Conservation (phyloP, 2,797 vertebrate species). For the Margarornis squamiger region DNA sequence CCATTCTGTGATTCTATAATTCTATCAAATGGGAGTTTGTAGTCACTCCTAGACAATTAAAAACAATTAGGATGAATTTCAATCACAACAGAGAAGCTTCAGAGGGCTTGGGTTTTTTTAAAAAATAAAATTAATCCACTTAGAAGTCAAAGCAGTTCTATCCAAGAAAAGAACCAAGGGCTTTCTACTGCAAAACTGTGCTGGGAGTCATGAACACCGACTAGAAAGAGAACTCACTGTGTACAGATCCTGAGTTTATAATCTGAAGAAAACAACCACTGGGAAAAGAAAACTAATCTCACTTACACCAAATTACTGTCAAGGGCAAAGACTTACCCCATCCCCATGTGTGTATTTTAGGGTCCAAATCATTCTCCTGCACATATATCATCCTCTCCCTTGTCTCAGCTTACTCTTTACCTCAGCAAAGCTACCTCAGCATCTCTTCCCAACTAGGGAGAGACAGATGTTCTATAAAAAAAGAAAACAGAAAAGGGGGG, state of each 20-base stretch:
- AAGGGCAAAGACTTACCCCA: not conserved
- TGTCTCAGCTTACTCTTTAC: not conserved
- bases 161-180: not conserved
- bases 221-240: not conserved
- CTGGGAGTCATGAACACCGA: accelerated
- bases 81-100: not conserved
- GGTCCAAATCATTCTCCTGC: not conserved
- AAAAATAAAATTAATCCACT: not conserved
- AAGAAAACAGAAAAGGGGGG: not conserved
- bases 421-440: not conserved
- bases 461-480: not conserved
- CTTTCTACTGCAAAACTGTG: not conserved
- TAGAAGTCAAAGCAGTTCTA: not conserved
- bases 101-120: not conserved
- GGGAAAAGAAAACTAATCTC: not conserved
- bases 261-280: not conserved
- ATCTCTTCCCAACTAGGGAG: not conserved
- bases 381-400: not conserved
- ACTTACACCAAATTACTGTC: not conserved
- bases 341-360: not conserved
- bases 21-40: accelerated
- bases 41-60: not conserved
- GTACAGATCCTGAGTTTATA: not conserved
- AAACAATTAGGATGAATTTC: not conserved
- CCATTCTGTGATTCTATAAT: not conserved